Conservation (phyloP, 2,797 vertebrate genomes). For the Amazonetta brasiliensis region DNA sequence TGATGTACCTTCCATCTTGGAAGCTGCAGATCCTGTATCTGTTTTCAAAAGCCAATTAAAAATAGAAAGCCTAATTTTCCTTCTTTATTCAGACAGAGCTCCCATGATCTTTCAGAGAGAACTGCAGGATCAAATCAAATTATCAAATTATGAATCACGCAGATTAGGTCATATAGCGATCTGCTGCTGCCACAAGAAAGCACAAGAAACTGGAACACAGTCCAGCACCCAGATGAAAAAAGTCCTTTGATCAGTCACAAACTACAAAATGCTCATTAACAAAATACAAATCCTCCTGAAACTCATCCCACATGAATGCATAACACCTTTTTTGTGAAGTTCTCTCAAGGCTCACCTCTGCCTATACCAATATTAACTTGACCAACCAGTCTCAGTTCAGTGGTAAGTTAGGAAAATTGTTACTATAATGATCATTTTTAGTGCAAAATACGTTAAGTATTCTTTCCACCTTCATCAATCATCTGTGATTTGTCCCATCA, state of each 20-base stretch:
- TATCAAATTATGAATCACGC: neutral
- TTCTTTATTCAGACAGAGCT: neutral
- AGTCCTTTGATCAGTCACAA: neutral
- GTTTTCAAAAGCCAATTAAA: constrained; percentile 46
- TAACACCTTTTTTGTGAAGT: neutral
- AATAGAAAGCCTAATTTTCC: constrained; percentile 41
- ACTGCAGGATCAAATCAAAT: neutral
- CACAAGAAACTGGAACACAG: neutral
- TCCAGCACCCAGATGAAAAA: neutral
- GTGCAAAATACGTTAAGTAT: accelerated
- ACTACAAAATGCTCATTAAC: neutral
- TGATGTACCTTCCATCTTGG: neutral
- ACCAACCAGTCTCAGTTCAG: neutral
- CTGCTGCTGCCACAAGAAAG: neutral
- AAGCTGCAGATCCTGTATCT: neutral
- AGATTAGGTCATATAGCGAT: neutral
- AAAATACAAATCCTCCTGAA: neutral
- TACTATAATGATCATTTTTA: neutral
- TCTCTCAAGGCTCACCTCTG: neutral
- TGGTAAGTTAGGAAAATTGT: neutral
- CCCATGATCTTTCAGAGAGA: neutral
- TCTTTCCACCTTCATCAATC: neutral
- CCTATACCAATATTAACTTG: neutral
- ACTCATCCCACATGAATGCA: neutral
- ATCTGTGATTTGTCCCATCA: neutral